A percentile compares a stretch with the other conserved stretches of the same genome.
Conservation (phyloP, 2,797 vertebrate genomes). For the Tenualosa thibaudeaui region DNA sequence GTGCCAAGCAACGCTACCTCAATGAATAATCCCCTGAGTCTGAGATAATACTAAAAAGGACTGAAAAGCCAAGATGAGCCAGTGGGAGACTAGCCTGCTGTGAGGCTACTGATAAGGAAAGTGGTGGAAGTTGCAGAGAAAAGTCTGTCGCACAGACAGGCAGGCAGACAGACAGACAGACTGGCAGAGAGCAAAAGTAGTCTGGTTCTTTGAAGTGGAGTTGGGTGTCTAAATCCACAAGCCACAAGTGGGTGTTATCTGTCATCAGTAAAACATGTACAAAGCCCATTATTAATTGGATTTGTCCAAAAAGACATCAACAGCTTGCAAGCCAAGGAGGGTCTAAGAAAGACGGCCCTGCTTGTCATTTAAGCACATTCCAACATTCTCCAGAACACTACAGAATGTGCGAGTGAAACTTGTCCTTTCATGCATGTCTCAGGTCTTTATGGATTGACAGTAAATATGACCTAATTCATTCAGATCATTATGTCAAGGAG, state of each 20-base stretch:
- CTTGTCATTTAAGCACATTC: neutral
- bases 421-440: neutral
- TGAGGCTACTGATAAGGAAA: conserved; percentile 15
- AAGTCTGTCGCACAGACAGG: neutral
- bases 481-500: neutral
- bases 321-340: neutral
- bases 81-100: neutral
- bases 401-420: neutral
- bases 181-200: neutral
- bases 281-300: neutral
- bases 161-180: neutral
- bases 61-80: neutral
- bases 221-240: neutral
- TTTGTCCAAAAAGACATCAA: neutral
- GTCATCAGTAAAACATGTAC: neutral
- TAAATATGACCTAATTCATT: neutral
- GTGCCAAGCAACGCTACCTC: neutral
- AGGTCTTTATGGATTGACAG: neutral
- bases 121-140: neutral
- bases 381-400: neutral
- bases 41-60: neutral
- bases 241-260: neutral
- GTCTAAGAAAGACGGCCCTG: neutral
- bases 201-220: conserved; percentile 1
- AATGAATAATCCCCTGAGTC: conserved; percentile 8